phyloP scores from a whole-genome alignment of 2,113 vertebrate species.

The Percopsis transmontana region DNA sequence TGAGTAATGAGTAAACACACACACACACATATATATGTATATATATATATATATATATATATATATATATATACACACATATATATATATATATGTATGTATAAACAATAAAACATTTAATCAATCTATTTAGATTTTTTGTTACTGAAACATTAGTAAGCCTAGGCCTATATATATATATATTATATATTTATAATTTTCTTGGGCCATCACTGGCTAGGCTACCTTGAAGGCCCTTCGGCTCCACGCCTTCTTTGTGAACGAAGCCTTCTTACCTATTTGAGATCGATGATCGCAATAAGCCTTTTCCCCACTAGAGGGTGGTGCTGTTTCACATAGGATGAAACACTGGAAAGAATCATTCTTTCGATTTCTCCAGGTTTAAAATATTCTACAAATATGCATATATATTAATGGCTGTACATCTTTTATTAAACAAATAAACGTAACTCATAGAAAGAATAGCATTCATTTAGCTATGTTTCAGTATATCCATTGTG shows the following conservation, averaged over 20 bases:
- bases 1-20: too few relatives aligned
- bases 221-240: too few relatives aligned
- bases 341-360: neutral
- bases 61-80: neutral
- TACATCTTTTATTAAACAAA: slow-evolving; percentile 6
- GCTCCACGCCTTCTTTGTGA: too few relatives aligned
- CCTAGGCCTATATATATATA: too few relatives aligned
- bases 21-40: neutral
- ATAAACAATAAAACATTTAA: too few relatives aligned
- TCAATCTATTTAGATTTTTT: too few relatives aligned
- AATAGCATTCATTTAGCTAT: neutral
- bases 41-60: neutral
- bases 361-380: neutral
- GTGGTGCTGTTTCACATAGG: slow-evolving; percentile 14
- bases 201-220: too few relatives aligned
- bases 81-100: neutral
- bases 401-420: neutral
- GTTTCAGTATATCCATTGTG: neutral
- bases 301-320: slow-evolving; percentile 29
- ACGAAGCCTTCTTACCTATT: neutral
- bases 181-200: neutral
- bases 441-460: neutral
- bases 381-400: neutral
- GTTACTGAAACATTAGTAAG: too few relatives aligned
- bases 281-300: slow-evolving; percentile 3